Evolutionary conservation across 2,888 invertebrate species (phyloP).

Genomic region (Leptinotarsa juncta): DNA sequence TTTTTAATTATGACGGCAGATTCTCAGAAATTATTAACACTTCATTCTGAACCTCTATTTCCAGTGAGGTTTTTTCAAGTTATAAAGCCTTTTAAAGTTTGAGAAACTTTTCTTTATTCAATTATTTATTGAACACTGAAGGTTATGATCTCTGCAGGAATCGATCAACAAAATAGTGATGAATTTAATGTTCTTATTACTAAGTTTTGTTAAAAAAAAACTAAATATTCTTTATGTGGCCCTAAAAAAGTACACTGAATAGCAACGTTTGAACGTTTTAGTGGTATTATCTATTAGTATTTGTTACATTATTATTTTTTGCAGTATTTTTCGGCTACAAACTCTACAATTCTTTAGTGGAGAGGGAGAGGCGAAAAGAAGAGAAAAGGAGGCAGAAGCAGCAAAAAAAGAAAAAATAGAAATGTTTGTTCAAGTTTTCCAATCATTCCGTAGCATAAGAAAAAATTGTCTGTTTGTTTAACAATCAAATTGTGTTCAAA

Average conservation of each 20-base stretch:
- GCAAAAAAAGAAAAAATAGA: constrained; percentile 81
- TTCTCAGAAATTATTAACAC: no score
- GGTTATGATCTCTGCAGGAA: not conserved
- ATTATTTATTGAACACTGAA: no score
- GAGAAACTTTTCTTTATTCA: no score
- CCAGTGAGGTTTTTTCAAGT: not conserved
- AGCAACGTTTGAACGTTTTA: not conserved
- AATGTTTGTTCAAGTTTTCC: constrained; percentile 9
- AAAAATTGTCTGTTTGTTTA: constrained; percentile 25
- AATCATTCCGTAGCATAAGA: constrained; percentile 37
- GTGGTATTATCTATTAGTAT: constrained; percentile 13
- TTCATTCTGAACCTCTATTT: no score
- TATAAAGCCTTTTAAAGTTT: no score
- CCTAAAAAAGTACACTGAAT: not conserved
- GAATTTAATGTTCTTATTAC: no score
- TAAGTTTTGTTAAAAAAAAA: no score
- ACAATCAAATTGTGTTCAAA: constrained; percentile 36
- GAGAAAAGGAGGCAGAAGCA: constrained; percentile 86
- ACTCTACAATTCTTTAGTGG: constrained; percentile 82
- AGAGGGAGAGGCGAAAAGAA: constrained; percentile 80
- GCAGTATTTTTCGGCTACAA: constrained; percentile 90
- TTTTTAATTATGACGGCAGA: not conserved
- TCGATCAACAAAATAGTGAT: not conserved
- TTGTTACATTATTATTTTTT: constrained; percentile 60
- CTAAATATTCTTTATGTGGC: no score